phyloP scores from a whole-genome alignment of 2,888 invertebrate species.

The Pediacus dermestoides region DNA sequence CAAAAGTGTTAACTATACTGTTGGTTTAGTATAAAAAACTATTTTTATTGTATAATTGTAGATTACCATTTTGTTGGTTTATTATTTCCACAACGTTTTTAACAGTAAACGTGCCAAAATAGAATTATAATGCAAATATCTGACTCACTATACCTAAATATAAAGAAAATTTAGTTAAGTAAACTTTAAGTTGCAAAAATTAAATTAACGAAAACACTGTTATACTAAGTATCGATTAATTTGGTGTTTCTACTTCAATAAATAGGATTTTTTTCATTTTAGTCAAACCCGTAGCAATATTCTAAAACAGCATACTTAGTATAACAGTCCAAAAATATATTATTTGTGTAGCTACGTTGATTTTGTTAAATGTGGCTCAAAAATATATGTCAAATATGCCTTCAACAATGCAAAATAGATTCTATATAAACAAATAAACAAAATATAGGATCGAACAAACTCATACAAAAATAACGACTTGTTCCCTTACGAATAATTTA shows the following conservation, averaged over 20 bases:
- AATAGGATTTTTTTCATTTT: no score
- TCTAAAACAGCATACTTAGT: no score
- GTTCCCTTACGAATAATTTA: conserved; percentile 23
- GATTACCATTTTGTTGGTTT: conserved; percentile 10
- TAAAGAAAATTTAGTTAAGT: no score
- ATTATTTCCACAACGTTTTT: conserved; percentile 18
- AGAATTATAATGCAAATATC: conserved; percentile 16
- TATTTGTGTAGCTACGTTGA: no score
- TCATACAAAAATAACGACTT: conserved; percentile 16
- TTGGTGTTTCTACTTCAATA: no score
- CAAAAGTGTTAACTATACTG: conserved; percentile 24
- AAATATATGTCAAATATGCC: conserved; percentile 35
- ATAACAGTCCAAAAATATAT: no score
- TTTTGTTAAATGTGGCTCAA: conserved; percentile 37
- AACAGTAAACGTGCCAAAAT: conserved; percentile 17
- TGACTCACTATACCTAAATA: conserved; percentile 10
- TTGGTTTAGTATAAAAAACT: conserved; percentile 28
- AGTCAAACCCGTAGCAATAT: no score
- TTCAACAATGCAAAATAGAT: conserved; percentile 45
- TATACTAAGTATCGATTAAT: no score
- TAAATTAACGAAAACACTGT: no score
- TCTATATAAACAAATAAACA: conserved; percentile 15
- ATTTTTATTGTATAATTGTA: conserved; percentile 16
- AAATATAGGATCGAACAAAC: conserved; percentile 7
- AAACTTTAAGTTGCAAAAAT: no score